Evolutionary conservation across 2,797 vertebrate genomes (phyloP).

Genomic region (Platalea minor): DNA sequence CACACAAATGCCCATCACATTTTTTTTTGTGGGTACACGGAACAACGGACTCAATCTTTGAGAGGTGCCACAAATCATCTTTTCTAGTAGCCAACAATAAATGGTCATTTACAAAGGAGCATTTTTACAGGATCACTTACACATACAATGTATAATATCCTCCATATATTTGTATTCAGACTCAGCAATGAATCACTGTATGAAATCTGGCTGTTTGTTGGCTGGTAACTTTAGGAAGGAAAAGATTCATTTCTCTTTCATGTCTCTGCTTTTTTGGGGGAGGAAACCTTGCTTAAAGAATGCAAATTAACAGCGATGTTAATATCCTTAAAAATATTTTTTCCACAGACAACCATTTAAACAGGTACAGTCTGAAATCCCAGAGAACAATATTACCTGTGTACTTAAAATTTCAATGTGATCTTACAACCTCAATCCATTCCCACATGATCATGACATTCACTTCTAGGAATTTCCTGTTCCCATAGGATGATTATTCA

Average conservation of each 20-base stretch:
- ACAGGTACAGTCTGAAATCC: background rate
- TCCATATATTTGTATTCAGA: background rate
- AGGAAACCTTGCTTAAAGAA: background rate
- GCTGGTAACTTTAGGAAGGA: background rate
- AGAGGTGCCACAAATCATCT: background rate
- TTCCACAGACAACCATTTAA: background rate
- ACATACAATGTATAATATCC: background rate
- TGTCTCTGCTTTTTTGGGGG: rapidly evolving
- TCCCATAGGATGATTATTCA: background rate
- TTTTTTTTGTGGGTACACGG: background rate
- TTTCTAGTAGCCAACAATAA: background rate
- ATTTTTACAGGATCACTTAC: background rate
- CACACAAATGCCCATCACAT: background rate
- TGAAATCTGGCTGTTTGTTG: background rate
- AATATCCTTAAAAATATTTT: background rate
- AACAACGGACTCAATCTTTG: background rate
- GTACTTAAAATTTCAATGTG: background rate
- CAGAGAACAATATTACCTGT: background rate
- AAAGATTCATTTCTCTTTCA: background rate
- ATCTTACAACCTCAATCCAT: background rate
- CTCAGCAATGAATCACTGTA: background rate
- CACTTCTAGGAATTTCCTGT: background rate
- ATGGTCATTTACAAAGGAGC: background rate
- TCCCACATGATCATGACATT: background rate
- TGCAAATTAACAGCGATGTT: background rate